phyloP scores from a whole-genome alignment of 2,888 invertebrate genomes.

The Encarsia formosa region DNA sequence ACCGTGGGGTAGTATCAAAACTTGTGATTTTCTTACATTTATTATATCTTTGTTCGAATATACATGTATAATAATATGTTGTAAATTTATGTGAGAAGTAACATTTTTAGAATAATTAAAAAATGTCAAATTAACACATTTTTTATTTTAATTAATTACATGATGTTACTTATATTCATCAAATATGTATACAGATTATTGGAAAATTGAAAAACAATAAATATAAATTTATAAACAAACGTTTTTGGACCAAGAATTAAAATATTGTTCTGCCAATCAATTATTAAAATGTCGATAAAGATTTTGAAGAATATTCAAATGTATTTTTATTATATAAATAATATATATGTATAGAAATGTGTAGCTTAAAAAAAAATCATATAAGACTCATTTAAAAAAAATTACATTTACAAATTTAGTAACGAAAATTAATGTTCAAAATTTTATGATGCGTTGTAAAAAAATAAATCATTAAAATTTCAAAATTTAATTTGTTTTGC shows the following conservation, averaged over 20 bases:
- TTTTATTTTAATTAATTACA: slow-evolving; percentile 2
- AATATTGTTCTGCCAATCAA: slow-evolving; percentile 32
- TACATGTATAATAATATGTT: no score
- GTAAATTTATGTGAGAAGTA: slow-evolving; percentile 14
- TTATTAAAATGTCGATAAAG: slow-evolving; percentile 26
- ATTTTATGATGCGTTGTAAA: neutral
- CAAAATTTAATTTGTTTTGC: neutral
- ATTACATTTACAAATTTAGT: no score
- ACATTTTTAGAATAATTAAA: slow-evolving; percentile 6
- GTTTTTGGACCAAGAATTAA: slow-evolving; percentile 33
- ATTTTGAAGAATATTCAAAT: slow-evolving; percentile 39
- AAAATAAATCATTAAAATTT: neutral
- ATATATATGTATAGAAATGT: no score
- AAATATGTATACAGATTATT: slow-evolving; percentile 7
- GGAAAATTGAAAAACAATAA: slow-evolving; percentile 21
- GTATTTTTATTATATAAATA: slow-evolving; percentile 43
- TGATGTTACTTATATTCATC: no score
- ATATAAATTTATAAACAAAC: slow-evolving; percentile 21
- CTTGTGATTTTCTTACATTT: slow-evolving; percentile 18
- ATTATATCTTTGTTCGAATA: slow-evolving; percentile 12
- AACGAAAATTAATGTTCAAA: no score
- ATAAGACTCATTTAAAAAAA: neutral
- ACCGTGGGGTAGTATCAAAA: slow-evolving; percentile 1
- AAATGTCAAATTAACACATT: no score
- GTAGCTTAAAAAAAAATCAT: no score